Percentiles rank a stretch among this genome's conserved stretches.
phyloP scores from a whole-genome alignment of 64 coral and sea anemone species.

The Cladopsammia gracilis region DNA sequence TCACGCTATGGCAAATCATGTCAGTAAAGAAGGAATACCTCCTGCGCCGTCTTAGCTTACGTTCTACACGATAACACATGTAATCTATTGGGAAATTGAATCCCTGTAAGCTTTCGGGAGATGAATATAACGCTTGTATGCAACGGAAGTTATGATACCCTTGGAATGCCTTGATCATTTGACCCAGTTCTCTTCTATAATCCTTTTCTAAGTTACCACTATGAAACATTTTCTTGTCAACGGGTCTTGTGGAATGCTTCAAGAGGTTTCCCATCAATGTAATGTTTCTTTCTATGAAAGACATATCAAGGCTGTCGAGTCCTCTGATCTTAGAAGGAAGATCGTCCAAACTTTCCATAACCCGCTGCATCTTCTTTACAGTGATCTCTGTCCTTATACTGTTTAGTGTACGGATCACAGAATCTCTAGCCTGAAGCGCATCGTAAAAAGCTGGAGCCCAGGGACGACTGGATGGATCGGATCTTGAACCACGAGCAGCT shows the following conservation, averaged over 20 bases:
- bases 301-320: constrained; percentile 8
- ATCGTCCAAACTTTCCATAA: not conserved
- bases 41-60: not conserved
- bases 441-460: constrained; percentile 29
- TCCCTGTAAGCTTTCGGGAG: constrained; percentile 3
- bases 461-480: not conserved
- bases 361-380: not conserved
- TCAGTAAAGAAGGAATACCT: not conserved
- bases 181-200: not conserved
- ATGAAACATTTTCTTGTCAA: not conserved
- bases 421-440: constrained; percentile 21
- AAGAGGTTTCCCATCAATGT: not conserved
- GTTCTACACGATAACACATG: constrained; percentile 1
- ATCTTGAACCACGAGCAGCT: not conserved
- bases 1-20: constrained; percentile 13
- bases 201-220: not conserved
- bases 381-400: not conserved
- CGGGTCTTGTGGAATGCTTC: not conserved
- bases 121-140: constrained; percentile 23
- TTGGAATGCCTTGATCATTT: constrained; percentile 23
- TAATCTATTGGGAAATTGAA: constrained; percentile 22
- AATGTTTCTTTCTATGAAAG: not conserved
- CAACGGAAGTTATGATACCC: constrained; percentile 37
- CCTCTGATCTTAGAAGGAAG: not conserved
- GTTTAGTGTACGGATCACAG: constrained; percentile 1